phyloP scores from a whole-genome alignment of 1,140 invertebrate genomes.

The Drosophila aff. region DNA sequence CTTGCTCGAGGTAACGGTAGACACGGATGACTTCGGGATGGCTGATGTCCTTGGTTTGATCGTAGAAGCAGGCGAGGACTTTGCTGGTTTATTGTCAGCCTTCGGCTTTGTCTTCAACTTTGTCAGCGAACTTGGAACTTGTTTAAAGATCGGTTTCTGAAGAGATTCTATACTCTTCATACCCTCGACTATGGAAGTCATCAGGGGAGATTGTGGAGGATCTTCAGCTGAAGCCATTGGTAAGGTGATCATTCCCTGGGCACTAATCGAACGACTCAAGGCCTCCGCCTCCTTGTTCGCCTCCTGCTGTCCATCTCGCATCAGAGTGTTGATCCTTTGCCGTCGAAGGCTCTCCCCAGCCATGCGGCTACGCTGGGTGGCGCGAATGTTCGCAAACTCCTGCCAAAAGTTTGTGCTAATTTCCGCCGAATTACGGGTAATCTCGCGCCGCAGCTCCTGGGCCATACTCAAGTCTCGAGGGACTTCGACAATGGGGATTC shows the following conservation, averaged over 20 bases:
- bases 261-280: conserved; percentile 58
- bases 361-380: conserved; percentile 43
- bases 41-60: conserved; percentile 17
- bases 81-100: background rate
- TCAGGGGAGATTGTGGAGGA: background rate
- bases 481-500: background rate
- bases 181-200: background rate
- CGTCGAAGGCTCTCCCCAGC: conserved; percentile 25
- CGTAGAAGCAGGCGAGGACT: background rate
- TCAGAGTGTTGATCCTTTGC: conserved; percentile 35
- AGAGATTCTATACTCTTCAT: background rate
- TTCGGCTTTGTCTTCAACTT: background rate
- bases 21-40: conserved; percentile 13
- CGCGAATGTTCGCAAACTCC: conserved; percentile 58
- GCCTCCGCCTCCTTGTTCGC: conserved; percentile 43
- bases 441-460: conserved; percentile 35
- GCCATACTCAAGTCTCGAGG: conserved; percentile 23
- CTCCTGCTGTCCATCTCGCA: conserved; percentile 47
- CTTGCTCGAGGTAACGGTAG: background rate
- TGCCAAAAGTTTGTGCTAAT: conserved; percentile 62
- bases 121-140: background rate
- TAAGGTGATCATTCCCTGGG: conserved; percentile 46
- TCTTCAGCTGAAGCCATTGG: background rate
- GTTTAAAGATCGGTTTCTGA: background rate
- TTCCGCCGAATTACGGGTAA: conserved; percentile 41